phyloP scores from a whole-genome alignment of 2,797 vertebrate species.

The Tadarida brasiliensis region DNA sequence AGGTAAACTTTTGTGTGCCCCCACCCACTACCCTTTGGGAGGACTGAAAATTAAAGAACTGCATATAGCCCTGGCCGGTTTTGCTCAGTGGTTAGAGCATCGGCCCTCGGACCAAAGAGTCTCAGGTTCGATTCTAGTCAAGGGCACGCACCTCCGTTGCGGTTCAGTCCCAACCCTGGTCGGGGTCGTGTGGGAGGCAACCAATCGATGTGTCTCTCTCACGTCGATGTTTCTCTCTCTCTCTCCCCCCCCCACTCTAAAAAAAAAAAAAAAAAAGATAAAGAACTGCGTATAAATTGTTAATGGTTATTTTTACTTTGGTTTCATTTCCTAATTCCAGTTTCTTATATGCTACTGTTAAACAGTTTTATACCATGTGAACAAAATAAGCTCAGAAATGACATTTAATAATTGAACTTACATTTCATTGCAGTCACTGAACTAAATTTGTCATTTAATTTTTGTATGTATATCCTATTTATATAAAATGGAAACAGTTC shows the following conservation, averaged over 20 bases:
- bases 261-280: neutral
- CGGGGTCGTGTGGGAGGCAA: no score
- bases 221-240: no score
- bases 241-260: no score
- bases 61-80: neutral
- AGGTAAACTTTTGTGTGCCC: conserved; percentile 15
- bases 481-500: neutral
- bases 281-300: neutral
- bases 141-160: no score
- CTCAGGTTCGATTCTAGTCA: no score
- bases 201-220: no score
- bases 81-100: no score
- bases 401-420: conserved; percentile 7
- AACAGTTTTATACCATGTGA: neutral
- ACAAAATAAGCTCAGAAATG: conserved; percentile 25
- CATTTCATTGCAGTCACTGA: conserved; percentile 41
- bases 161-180: no score
- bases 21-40: neutral
- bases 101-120: no score
- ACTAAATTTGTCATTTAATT: conserved; percentile 23
- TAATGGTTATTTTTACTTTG: neutral
- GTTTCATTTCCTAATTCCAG: conserved; percentile 44
- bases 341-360: conserved; percentile 25
- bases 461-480: neutral
- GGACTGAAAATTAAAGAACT: neutral